phyloP scores from a whole-genome alignment of 1,140 invertebrate species.

The Zaprionus davidi region DNA sequence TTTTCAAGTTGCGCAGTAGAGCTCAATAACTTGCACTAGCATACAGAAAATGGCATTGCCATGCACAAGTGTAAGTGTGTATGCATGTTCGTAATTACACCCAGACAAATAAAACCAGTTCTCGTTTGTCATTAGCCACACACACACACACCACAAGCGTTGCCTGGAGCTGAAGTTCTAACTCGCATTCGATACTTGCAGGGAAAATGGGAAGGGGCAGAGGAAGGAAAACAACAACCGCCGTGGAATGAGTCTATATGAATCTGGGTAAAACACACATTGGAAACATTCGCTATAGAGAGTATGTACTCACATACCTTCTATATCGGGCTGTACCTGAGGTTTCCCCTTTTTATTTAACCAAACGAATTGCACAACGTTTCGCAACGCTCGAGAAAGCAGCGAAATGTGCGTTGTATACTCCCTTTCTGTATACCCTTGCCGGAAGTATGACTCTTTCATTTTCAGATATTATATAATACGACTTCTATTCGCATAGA shows the following conservation, averaged over 20 bases:
- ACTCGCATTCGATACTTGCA: slow-evolving; percentile 24
- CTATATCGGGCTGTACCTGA: slow-evolving; percentile 7
- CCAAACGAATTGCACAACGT: slow-evolving; percentile 58
- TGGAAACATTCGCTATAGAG: neutral
- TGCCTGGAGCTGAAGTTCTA: slow-evolving; percentile 41
- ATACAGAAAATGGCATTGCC: slow-evolving; percentile 1
- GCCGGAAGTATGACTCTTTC: neutral
- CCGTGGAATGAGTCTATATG: slow-evolving; percentile 13
- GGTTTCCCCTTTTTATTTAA: slow-evolving; percentile 56
- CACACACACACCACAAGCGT: neutral
- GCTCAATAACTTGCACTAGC: neutral
- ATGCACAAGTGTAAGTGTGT: neutral
- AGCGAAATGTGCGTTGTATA: slow-evolving; percentile 36
- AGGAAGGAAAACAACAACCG: slow-evolving; percentile 29
- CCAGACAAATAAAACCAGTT: slow-evolving; percentile 6
- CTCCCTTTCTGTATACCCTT: slow-evolving; percentile 10
- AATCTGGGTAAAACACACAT: slow-evolving; percentile 49
- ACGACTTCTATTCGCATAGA: neutral
- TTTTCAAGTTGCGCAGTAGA: neutral
- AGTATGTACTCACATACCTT: slow-evolving; percentile 10
- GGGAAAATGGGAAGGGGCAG: slow-evolving; percentile 34
- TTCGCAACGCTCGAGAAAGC: slow-evolving; percentile 61
- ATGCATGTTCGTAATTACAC: slow-evolving; percentile 3
- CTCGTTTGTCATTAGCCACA: slow-evolving; percentile 35
- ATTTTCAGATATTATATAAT: neutral